A percentile compares a stretch with the other conserved stretches of the same genome.
phyloP scores from a whole-genome alignment of 2,113 vertebrate genomes.

The Aramus guarauna region DNA sequence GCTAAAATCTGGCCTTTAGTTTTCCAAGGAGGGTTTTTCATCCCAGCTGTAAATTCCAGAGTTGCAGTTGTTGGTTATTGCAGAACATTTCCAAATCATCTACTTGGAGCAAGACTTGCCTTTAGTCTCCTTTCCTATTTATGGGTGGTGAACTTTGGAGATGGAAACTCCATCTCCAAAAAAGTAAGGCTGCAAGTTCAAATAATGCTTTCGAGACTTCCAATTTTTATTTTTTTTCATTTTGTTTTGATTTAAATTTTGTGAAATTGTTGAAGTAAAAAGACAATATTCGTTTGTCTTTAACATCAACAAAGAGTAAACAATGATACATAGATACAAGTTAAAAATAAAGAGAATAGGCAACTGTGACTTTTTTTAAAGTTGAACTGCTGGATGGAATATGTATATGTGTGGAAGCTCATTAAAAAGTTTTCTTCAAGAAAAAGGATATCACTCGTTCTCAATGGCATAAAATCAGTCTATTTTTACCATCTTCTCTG shows the following conservation, averaged over 20 bases:
- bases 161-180: background rate
- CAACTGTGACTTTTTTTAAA: background rate
- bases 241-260: background rate
- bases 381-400: background rate
- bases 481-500: background rate
- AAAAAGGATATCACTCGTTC: background rate
- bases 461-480: background rate
- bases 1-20: background rate
- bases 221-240: background rate
- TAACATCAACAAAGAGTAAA: background rate
- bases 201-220: background rate
- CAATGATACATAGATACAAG: background rate
- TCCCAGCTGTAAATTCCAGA: background rate
- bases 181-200: background rate
- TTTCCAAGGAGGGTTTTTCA: background rate
- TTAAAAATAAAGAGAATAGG: background rate
- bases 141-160: background rate
- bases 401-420: background rate
- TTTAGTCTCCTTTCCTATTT: background rate
- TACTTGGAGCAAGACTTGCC: background rate
- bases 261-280: background rate
- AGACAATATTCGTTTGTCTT: background rate
- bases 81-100: background rate
- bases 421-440: background rate
- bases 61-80: background rate